Percentiles rank a stretch among this genome's conserved stretches.
Evolutionary conservation across 1,140 invertebrate genomes (phyloP).

Genomic region (Microplitis mediator): DNA sequence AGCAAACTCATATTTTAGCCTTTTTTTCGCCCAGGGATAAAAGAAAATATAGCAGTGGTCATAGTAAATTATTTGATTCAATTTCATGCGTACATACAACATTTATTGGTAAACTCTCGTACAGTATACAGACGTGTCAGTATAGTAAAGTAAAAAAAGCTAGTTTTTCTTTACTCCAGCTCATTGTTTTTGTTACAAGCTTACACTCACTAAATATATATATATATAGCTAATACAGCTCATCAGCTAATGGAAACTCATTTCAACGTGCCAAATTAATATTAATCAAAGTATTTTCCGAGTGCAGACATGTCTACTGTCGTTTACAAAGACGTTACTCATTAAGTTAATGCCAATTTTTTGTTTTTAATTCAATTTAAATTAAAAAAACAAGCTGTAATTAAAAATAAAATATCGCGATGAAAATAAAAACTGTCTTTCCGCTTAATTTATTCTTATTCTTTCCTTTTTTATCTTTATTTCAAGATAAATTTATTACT

Average conservation of each 20-base stretch:
- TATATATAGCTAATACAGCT: not conserved
- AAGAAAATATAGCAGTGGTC: not conserved
- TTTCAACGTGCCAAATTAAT: not conserved
- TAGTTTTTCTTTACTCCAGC: not conserved
- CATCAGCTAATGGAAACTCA: constrained; percentile 9
- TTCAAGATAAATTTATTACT: too few relatives aligned
- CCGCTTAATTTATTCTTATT: too few relatives aligned
- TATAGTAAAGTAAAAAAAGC: not conserved
- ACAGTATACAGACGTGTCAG: not conserved
- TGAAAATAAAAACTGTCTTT: too few relatives aligned
- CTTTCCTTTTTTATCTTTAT: too few relatives aligned
- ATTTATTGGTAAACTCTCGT: not conserved
- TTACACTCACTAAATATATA: not conserved
- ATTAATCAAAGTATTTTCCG: constrained; percentile 5
- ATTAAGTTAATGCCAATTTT: too few relatives aligned
- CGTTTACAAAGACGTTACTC: too few relatives aligned
- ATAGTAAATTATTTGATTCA: not conserved
- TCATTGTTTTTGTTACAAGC: not conserved
- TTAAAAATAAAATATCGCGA: too few relatives aligned
- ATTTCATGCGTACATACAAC: not conserved
- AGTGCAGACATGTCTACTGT: too few relatives aligned
- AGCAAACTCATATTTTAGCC: not conserved
- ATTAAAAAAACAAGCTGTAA: too few relatives aligned
- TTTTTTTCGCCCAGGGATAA: not conserved
- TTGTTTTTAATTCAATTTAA: too few relatives aligned